These are phyloP conservation scores for Caenorhabditis plicata DNA, from an alignment of 2,888 invertebrate genomes.

Conservation along the genomic window DNA sequence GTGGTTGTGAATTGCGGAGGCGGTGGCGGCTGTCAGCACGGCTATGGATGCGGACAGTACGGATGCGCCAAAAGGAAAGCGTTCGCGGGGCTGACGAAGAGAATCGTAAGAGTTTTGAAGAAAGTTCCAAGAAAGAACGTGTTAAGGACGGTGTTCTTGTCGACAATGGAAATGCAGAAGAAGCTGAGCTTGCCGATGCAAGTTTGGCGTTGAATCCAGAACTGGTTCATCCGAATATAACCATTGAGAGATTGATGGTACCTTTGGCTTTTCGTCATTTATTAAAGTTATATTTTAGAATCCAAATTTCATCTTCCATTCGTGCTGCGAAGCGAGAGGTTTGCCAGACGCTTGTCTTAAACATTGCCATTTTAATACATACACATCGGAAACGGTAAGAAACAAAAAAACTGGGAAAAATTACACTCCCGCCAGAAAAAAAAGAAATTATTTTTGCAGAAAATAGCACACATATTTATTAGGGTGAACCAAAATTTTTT, in stretches of 20 bases:
- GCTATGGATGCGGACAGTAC: conserved; percentile 40
- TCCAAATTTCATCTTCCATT: conserved; percentile 43
- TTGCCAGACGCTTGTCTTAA: conserved; percentile 35
- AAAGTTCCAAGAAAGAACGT: neutral
- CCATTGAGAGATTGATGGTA: conserved; percentile 8
- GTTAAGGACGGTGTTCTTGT: conserved; percentile 29
- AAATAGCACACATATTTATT: too few species aligned
- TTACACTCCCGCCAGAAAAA: neutral
- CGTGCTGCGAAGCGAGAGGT: conserved; percentile 39
- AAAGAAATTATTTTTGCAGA: too few species aligned
- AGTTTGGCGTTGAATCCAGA: conserved; percentile 12
- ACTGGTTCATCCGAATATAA: conserved; percentile 3
- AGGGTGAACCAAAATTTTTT: too few species aligned
- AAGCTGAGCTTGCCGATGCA: conserved; percentile 24
- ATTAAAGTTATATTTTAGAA: too few species aligned
- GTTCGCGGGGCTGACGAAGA: conserved; percentile 30
- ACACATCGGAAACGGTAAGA: conserved; percentile 22
- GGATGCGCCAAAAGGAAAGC: conserved; percentile 38
- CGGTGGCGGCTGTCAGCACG: conserved; percentile 27
- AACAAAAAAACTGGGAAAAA: neutral
- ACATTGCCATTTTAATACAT: conserved; percentile 42
- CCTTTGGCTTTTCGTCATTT: too few species aligned
- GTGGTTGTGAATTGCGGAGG: conserved; percentile 14
- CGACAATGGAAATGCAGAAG: conserved; percentile 21
- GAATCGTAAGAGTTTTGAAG: conserved; percentile 12